Evolutionary conservation across 1,140 invertebrate genomes (phyloP).

Genomic region (Drosophila truncata): DNA sequence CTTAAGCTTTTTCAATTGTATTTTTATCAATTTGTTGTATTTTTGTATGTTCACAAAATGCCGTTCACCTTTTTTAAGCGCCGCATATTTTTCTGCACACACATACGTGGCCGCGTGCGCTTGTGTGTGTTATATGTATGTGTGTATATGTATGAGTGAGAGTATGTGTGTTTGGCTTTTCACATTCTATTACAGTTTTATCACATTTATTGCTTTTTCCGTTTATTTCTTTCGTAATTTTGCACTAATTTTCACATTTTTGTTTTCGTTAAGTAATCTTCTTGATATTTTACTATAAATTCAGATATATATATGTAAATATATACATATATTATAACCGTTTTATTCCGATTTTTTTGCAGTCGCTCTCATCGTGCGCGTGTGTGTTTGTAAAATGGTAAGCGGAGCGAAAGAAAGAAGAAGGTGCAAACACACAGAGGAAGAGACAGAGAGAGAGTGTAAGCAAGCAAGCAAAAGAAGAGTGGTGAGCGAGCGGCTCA

Average conservation of each 20-base stretch:
- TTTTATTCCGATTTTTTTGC: constrained; percentile 52
- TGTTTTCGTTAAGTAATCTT: constrained; percentile 23
- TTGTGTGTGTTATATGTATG: constrained; percentile 25
- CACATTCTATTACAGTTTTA: constrained; percentile 80
- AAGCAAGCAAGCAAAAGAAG: constrained; percentile 39
- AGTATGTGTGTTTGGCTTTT: constrained; percentile 66
- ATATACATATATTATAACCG: constrained; percentile 43
- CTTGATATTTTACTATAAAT: constrained; percentile 28
- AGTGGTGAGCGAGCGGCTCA: constrained; percentile 37
- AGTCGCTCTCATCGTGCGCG: constrained; percentile 68
- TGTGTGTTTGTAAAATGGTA: constrained; percentile 70
- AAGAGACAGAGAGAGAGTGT: constrained; percentile 31
- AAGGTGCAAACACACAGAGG: constrained; percentile 60
- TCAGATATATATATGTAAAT: constrained; percentile 22
- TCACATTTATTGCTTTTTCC: constrained; percentile 68
- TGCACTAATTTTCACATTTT: constrained; percentile 47
- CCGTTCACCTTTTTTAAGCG: constrained; percentile 83
- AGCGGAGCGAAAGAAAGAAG: constrained; percentile 72
- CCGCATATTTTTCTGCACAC: constrained; percentile 83
- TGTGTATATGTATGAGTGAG: constrained; percentile 24
- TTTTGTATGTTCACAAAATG: constrained; percentile 65
- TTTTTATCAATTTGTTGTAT: constrained; percentile 15
- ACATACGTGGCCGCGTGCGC: constrained; percentile 67
- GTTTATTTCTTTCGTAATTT: constrained; percentile 18
- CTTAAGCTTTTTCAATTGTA: constrained; percentile 25